Evolutionary conservation across 92 coral and sea anemone genomes (phyloP).

Genomic region (Phenganax marumi): DNA sequence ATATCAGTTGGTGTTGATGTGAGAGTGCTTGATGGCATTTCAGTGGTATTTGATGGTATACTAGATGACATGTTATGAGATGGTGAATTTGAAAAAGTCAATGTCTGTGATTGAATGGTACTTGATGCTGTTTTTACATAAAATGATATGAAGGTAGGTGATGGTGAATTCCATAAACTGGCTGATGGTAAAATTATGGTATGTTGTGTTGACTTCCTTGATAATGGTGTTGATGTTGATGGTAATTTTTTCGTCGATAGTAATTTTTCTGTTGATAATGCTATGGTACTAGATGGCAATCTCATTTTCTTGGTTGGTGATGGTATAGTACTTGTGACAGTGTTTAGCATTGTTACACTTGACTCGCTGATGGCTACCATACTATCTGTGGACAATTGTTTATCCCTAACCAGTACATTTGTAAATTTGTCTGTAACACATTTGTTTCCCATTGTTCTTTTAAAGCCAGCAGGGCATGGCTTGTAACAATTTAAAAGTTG

Average conservation of each 20-base stretch:
- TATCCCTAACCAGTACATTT: not conserved
- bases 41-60: no score
- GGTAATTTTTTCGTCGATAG: not conserved
- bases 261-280: not conserved
- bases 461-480: constrained; percentile 14
- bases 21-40: not conserved
- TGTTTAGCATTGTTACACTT: not conserved
- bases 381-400: not conserved
- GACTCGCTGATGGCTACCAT: not conserved
- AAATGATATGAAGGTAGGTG: not conserved
- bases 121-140: not conserved
- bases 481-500: constrained; percentile 19
- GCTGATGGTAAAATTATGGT: not conserved
- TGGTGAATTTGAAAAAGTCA: no score
- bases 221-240: not conserved
- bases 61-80: no score
- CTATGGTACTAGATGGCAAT: not conserved
- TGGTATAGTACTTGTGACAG: not conserved
- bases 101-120: not conserved
- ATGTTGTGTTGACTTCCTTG: not conserved
- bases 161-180: not conserved
- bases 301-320: not conserved
- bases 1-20: not conserved
- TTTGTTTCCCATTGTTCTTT: not conserved
- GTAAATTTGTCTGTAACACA: not conserved